phyloP scores from a whole-genome alignment of 2,797 vertebrate genomes.

The Schizopygopsis pylzovi region DNA sequence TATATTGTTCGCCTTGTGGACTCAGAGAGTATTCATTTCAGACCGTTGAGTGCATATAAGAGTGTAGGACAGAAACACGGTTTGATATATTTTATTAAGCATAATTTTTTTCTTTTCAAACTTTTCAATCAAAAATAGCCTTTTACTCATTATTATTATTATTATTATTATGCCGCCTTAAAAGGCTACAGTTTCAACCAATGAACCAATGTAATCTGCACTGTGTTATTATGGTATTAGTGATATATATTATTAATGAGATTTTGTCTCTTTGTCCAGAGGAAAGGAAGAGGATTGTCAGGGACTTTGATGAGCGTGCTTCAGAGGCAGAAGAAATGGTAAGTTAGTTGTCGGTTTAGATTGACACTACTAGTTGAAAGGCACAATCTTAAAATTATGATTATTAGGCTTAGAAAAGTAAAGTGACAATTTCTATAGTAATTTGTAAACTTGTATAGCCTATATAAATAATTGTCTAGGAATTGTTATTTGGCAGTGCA shows the following conservation, averaged over 20 bases:
- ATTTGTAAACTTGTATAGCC: background rate
- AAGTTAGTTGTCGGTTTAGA: slow-evolving; percentile 55
- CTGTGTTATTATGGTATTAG: background rate
- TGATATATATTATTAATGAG: too few relatives aligned
- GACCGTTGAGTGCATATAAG: background rate
- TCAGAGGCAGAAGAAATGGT: slow-evolving; percentile 95
- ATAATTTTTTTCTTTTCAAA: background rate
- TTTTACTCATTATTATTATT: background rate
- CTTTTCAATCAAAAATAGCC: too few relatives aligned
- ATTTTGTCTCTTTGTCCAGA: slow-evolving; percentile 74
- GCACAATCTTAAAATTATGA: background rate
- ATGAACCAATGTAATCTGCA: background rate
- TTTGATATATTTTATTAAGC: background rate
- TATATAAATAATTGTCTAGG: background rate
- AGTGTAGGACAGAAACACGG: background rate
- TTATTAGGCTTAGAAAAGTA: background rate
- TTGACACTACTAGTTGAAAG: background rate
- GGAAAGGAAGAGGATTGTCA: slow-evolving; percentile 89
- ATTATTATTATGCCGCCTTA: background rate
- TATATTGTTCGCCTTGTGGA: background rate
- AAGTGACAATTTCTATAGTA: too few relatives aligned
- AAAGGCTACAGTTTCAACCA: background rate
- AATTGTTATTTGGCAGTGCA: background rate
- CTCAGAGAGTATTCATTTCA: background rate
- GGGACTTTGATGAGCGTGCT: slow-evolving; percentile 90